phyloP scores from a whole-genome alignment of 2,888 invertebrate genomes.

The Macrosoma leucophasiata region DNA sequence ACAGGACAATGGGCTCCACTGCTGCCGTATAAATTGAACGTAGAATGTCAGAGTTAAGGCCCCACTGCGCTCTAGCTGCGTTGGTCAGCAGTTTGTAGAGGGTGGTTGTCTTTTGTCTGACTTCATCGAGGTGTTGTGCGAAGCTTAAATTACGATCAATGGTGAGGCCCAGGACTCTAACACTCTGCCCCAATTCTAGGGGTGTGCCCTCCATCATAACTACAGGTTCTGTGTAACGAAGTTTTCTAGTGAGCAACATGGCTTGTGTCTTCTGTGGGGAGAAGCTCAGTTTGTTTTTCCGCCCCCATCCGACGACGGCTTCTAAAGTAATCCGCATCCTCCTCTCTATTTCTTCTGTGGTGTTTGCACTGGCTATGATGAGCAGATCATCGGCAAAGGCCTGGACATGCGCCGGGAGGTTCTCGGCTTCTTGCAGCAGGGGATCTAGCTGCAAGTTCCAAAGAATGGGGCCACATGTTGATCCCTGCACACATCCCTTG shows the following conservation, averaged over 20 bases:
- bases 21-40: too few species aligned
- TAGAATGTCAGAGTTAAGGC: too few species aligned
- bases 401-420: constrained; percentile 1
- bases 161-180: too few species aligned
- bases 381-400: constrained; percentile 16
- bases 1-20: too few species aligned
- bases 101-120: too few species aligned
- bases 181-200: too few species aligned
- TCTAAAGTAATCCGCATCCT: constrained; percentile 1
- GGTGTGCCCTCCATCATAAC: constrained; percentile 6
- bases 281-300: constrained; percentile 10
- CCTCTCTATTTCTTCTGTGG: not conserved
- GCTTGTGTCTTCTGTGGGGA: constrained; percentile 8
- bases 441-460: constrained; percentile 18
- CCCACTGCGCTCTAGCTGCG: too few species aligned
- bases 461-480: constrained; percentile 9
- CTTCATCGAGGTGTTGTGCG: too few species aligned
- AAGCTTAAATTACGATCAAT: too few species aligned
- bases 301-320: constrained; percentile 6
- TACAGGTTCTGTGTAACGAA: constrained; percentile 2
- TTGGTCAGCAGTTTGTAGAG: too few species aligned
- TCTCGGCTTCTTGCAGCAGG: constrained; percentile 1
- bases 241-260: constrained; percentile 7
- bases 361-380: not conserved
- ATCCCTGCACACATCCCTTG: constrained; percentile 16